Evolutionary conservation across 2,113 vertebrate species (phyloP), one percentile per base, ranked within the genome.

Genomic region (Amphiprion ocellaris): DNA sequence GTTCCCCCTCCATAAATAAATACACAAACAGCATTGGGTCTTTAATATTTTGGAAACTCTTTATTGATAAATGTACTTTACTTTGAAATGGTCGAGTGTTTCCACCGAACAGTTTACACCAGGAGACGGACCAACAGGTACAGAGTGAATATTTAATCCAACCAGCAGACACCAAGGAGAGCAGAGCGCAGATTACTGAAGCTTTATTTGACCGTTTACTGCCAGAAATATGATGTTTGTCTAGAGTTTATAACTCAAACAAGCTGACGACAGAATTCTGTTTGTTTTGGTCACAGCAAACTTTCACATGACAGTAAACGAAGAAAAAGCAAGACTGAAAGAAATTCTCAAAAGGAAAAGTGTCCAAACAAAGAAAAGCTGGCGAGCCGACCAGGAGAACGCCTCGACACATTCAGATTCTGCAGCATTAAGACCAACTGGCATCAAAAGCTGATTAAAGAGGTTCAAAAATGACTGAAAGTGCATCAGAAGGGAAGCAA

Each of bases 1-100:
- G 3, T 50, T 50, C 17, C 5, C 4, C 19, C 2, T 16, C 49
- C 19, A 5, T 10, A 10, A 63, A 56, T n/a, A 68, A 30, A 79
- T 1, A 64, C 37, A 64, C 2, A 47, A 19, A 67, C 1, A 44
- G 7, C 1, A 68, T 63, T 72, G 4, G n/a, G 1, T 52, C 67
- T 28, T 26, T 19, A 72, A 73, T 79, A 85, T 74, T 74, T 81
- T 52, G 66, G 73, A 74, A 84, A 77, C 9, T 72, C 56, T 92
- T 90, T 88, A 90, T 89, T 92, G 85, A 83, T 90, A 82, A 87
- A 86, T 80, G 69, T 84, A 81, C 63, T 81, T 78, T 41, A 65
- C 33, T 74, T 72, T 61, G 75, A 86, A 87, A 61, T 41, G 9
- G 74, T 74, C 44, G 55, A 17, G 60, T 80, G 50, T 63, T 63